These are phyloP conservation scores for Lasioglossum vierecki DNA, from an alignment of 2,888 invertebrate species.

Conservation along the genomic window DNA sequence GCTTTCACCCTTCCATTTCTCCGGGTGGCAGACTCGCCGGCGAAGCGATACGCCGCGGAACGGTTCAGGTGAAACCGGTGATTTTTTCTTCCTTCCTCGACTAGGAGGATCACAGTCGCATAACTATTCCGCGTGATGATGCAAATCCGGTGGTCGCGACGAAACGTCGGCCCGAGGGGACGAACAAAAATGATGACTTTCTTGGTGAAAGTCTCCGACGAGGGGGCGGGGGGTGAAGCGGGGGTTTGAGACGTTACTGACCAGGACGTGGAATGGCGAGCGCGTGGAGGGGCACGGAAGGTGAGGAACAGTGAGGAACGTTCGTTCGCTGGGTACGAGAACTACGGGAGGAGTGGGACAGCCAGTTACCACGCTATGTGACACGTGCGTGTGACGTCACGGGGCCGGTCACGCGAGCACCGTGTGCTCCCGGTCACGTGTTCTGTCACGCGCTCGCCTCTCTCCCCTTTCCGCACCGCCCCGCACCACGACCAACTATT, in stretches of 20 bases:
- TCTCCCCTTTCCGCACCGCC: slow-evolving; percentile 16
- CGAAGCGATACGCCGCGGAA: slow-evolving; percentile 8
- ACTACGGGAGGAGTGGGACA: slow-evolving; percentile 56
- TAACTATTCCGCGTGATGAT: slow-evolving; percentile 60
- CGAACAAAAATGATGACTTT: slow-evolving; percentile 57
- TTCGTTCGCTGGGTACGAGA: slow-evolving; percentile 35
- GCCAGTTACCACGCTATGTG: slow-evolving; percentile 80
- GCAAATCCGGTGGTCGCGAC: slow-evolving; percentile 46
- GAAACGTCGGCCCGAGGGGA: neutral
- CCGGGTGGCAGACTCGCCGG: neutral
- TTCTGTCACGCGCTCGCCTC: slow-evolving; percentile 81
- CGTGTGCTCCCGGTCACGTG: slow-evolving; percentile 83
- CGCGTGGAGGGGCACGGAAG: slow-evolving; percentile 54
- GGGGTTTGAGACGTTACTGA: slow-evolving; percentile 76
- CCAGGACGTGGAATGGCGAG: slow-evolving; percentile 49
- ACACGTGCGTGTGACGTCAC: slow-evolving; percentile 84
- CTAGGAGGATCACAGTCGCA: slow-evolving; percentile 42
- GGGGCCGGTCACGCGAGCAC: slow-evolving; percentile 83
- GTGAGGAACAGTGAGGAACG: slow-evolving; percentile 61
- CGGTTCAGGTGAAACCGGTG: slow-evolving; percentile 43
- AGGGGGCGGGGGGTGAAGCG: slow-evolving; percentile 60
- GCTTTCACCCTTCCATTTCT: slow-evolving; percentile 53
- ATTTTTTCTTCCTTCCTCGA: slow-evolving; percentile 24
- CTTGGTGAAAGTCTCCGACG: slow-evolving; percentile 74
- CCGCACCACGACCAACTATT: neutral